Evolutionary conservation across 2,797 vertebrate species (phyloP), one percentile per base, ranked within the genome.

Genomic region (Garrulus glandarius): DNA sequence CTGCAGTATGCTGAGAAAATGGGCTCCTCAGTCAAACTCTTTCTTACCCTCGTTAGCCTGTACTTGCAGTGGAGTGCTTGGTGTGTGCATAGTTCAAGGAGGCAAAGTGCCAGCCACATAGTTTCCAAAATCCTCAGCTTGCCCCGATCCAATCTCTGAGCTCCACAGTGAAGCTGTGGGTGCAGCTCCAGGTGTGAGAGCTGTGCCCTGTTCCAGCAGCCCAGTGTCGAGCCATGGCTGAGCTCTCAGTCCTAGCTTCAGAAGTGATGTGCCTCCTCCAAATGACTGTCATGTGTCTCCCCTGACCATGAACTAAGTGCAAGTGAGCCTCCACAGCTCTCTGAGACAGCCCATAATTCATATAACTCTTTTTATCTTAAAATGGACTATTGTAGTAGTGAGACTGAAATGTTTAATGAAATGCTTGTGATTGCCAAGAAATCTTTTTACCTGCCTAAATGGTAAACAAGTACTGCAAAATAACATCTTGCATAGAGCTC

Each of bases 331-430:
- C 36, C 27, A 19, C 61, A 32, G 55, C 59, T 78, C 36, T 82
- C 55, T 65, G 64, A 86, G 52, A 18, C 37, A 43, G 75, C 11
- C 69, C 49, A 19, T 76, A 43, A 30, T 76, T 69, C 26, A 34
- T 55, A 14, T 14, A 43, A 63, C 57, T 36, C 27, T 24, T 84
- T 57, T 37, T 86, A 17, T 65, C 71, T 95, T 75, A 44, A 68
- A 70, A 32, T 10, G 8, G 29, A 18, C 55, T 68, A 2, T 72
- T 81, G 41, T 56, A 65, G 68, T 69, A 71, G 47, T 0, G 1
- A 74, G 36, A 72, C 52, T 64, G 76, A 91, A 94, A 60, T 57
- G 39, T 14, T 74, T 65, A 76, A 78, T 83, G 70, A 81, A 77
- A 70, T 68, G 16, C 29, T 84, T 57, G 13, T 36, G 41, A 50